Evolutionary conservation across 2,113 vertebrate species (phyloP), one percentile per base, ranked within the genome.

Genomic region (Todiramphus chloris): DNA sequence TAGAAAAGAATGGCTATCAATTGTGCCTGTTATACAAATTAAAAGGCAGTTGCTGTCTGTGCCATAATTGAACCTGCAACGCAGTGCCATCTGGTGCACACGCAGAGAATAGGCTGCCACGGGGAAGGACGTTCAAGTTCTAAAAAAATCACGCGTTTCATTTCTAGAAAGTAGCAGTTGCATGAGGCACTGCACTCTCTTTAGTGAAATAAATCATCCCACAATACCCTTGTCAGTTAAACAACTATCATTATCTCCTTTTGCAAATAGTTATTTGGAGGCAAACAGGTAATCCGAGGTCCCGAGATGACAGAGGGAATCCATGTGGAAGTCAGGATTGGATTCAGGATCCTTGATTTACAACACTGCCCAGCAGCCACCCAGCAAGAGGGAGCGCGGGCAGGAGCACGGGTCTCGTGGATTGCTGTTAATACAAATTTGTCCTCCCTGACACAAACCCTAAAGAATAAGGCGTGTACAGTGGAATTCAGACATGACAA

Each of bases 81-180:
- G 59, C 90, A 97, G 98, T 97, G 97, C 98, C 98, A 97, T 88
- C 98, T 98, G 98, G 84, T 96, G 98, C 56, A 13, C 7, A 17
- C 35, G 6, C 17, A 16, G 75, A n/a, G 94, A 33, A 95, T 41
- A 51, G 27, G 8, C 83, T 17, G 33, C 48, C 39, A 6, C 39
- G 19, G 30, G 72, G 59, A 51, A 28, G 20, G 60, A 7, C 5
- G 3, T 4, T 8, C n/a, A 19, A 31, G 8, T 55, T 44, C 63
- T 25, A 5, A 9, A 43, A 43, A 39, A 44, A 46, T 46, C 0
- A 1, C 1, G 4, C 0, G 1, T 20, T 63, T 53, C 23, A 1
- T 9, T 27, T 3, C 35, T 33, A 10, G 59, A 48, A 33, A 41
- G 72, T 11, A 46, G 60, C 64, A 18, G 25, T 24, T 17, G 41